phyloP scores from a whole-genome alignment of 2,888 invertebrate genomes.

The Rhorus exstirpatorius region DNA sequence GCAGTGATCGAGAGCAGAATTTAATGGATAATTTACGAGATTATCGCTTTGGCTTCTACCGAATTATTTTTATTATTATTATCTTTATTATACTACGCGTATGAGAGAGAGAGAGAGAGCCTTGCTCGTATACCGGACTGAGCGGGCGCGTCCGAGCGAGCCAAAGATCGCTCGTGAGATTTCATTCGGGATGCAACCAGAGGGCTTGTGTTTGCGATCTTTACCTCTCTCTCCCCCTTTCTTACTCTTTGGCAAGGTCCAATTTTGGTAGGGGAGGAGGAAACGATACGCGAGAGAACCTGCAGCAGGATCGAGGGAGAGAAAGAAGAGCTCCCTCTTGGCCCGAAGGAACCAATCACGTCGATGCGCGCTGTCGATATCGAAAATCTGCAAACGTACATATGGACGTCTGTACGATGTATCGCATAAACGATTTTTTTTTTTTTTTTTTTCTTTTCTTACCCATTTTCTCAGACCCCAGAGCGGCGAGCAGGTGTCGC shows the following conservation, averaged over 20 bases:
- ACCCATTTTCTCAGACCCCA: constrained; percentile 32
- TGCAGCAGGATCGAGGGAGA: constrained; percentile 17
- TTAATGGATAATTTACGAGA: constrained; percentile 40
- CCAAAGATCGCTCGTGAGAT: constrained; percentile 67
- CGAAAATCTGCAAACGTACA: constrained; percentile 68
- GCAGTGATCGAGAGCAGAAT: constrained; percentile 33
- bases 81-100: constrained; percentile 35
- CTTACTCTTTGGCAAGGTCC: constrained; percentile 56
- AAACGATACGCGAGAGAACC: constrained; percentile 31
- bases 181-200: constrained; percentile 67
- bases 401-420: constrained; percentile 35
- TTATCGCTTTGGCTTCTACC: constrained; percentile 39
- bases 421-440: constrained; percentile 34
- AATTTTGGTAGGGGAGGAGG: constrained; percentile 52
- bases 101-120: constrained; percentile 6
- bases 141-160: constrained; percentile 47
- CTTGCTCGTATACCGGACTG: constrained; percentile 46
- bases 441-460: constrained; percentile 8
- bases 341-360: constrained; percentile 70
- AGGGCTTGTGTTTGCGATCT: constrained; percentile 46
- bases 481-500: constrained; percentile 67
- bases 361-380: constrained; percentile 70
- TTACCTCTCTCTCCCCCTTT: constrained; percentile 30
- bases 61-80: constrained; percentile 41
- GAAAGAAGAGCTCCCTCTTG: constrained; percentile 52